phyloP scores from a whole-genome alignment of 2,113 vertebrate species.

The Sapajus apella region DNA sequence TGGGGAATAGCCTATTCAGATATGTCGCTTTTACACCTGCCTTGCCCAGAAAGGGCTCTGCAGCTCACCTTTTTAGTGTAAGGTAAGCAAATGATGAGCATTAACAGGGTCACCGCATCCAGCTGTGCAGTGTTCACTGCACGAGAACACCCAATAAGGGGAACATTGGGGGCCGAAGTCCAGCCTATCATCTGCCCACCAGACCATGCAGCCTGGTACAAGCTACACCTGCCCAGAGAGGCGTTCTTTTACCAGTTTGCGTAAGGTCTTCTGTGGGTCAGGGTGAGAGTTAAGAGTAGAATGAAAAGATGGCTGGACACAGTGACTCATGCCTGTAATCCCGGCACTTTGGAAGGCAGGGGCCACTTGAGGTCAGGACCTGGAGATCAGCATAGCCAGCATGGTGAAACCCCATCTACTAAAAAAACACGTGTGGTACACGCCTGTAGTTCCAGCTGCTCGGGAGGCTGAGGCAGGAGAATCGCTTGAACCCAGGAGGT shows the following conservation, averaged over 20 bases:
- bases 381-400: background rate
- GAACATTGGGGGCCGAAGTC: fast-evolving
- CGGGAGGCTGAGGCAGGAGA: background rate
- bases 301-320: background rate
- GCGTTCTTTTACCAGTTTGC: background rate
- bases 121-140: background rate
- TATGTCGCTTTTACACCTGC: background rate
- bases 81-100: background rate
- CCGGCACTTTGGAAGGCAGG: background rate
- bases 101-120: background rate
- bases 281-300: background rate
- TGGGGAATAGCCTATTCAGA: background rate
- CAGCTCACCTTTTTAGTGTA: no score
- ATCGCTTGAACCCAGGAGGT: background rate
- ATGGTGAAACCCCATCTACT: background rate
- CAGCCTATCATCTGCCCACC: background rate
- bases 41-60: background rate
- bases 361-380: background rate
- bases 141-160: background rate
- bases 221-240: background rate
- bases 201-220: background rate
- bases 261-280: background rate
- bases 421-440: no score
- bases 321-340: background rate
- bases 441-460: background rate